Base-by-base conservation (phyloP, 2,888 invertebrate species). In the Proisotoma minuta region DNA sequence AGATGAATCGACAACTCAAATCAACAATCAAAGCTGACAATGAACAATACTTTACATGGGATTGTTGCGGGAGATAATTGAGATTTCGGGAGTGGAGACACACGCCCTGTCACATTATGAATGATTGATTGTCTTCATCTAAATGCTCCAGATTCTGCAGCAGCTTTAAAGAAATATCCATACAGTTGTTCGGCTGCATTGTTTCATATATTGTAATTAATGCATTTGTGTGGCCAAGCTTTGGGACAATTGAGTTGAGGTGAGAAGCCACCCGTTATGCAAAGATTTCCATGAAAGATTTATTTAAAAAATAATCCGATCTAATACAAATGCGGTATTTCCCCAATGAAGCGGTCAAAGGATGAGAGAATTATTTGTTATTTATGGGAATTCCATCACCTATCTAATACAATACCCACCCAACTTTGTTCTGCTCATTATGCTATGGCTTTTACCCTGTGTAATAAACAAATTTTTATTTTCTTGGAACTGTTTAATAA, bases 151-250 rank as follows among this genome's bases (percentile, higher is more conserved):
- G 18, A 43, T 43, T 43, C 4, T 43, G 18, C 43, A 18, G 18
- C 43, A 43, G 18, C 20, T 43, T 43, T 43, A 18, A 5, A 5
- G 20, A 43, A 43, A 4, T 43, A 4, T 43, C 20, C n/a, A n/a
- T n/a, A n/a, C n/a, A n/a, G n/a, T n/a, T n/a, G n/a, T n/a, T n/a
- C n/a, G n/a, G n/a, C n/a, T n/a, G n/a, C n/a, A n/a, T n/a, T n/a
- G n/a, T n/a, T n/a, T n/a, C n/a, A n/a, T n/a, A n/a, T n/a, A n/a
- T n/a, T n/a, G n/a, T n/a, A n/a, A n/a, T n/a, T n/a, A n/a, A n/a
- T n/a, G n/a, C n/a, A n/a, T n/a, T n/a, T n/a, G n/a, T n/a, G 43
- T 43, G 43, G 43, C 20, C 43, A 43, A 43, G 43, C 34, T 34
- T 8, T 34, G 15, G 15, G 34, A 5, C 20, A 20, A 43, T 43